A percentile compares a stretch with the other conserved stretches of the same genome.
Evolutionary conservation across 2,113 vertebrate genomes (phyloP).

Genomic region (Himantopus leucocephalus): DNA sequence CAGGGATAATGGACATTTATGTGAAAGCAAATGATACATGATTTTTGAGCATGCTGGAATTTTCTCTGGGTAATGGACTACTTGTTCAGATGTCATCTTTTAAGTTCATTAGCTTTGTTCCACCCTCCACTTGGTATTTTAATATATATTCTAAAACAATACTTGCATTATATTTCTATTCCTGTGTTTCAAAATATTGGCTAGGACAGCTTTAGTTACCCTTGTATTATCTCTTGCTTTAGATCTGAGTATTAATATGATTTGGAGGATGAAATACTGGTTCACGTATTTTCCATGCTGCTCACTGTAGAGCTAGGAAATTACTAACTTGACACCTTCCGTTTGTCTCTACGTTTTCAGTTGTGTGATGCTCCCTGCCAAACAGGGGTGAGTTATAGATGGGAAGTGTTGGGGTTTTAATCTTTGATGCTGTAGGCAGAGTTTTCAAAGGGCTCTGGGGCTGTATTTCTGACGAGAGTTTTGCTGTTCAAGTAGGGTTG

Average conservation of each 20-base stretch:
- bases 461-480: background rate
- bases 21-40: slow-evolving; percentile 7
- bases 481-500: background rate
- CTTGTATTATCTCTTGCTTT: background rate
- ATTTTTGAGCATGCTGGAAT: slow-evolving; percentile 7
- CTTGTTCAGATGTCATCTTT: slow-evolving; percentile 3
- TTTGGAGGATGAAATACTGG: slow-evolving; percentile 29
- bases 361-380: slow-evolving; percentile 29
- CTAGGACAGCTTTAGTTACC: background rate
- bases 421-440: slow-evolving; percentile 16
- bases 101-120: slow-evolving; percentile 32
- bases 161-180: background rate
- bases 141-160: background rate
- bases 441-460: background rate
- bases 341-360: slow-evolving; percentile 20
- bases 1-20: background rate
- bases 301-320: slow-evolving; percentile 39
- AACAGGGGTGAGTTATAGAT: background rate
- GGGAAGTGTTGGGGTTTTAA: slow-evolving; percentile 21
- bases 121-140: background rate
- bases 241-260: background rate
- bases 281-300: slow-evolving; percentile 7
- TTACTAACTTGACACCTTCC: slow-evolving; percentile 51
- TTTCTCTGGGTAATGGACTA: background rate
- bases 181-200: background rate